A percentile compares a stretch with the other conserved stretches of the same genome.
These are phyloP conservation scores for Venustaconcha ellipsiformis DNA, from an alignment of 1,140 invertebrate species.

Conservation along the genomic window DNA sequence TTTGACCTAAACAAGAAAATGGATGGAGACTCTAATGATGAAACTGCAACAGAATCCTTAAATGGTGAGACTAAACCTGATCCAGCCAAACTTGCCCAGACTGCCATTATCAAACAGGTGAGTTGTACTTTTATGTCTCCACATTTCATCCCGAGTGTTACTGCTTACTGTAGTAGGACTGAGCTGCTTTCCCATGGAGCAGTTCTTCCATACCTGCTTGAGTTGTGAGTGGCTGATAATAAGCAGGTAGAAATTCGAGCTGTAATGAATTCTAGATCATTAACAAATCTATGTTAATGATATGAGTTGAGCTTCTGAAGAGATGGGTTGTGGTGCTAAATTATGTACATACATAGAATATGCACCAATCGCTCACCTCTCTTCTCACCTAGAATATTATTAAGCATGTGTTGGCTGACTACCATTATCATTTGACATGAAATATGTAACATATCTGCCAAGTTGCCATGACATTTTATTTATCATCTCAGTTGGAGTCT, in stretches of 20 bases:
- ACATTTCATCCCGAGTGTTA: background rate
- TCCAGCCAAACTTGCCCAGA: slow-evolving; percentile 64
- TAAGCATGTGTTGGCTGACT: too few relatives aligned
- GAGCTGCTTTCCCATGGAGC: background rate
- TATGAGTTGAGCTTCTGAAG: slow-evolving; percentile 41
- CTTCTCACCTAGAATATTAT: too few relatives aligned
- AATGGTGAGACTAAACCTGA: slow-evolving; percentile 66
- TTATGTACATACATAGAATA: slow-evolving; percentile 27
- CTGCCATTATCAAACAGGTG: slow-evolving; percentile 69
- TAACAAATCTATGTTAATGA: slow-evolving; percentile 66
- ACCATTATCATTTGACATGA: too few relatives aligned
- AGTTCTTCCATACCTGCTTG: background rate
- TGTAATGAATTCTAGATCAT: slow-evolving; percentile 45
- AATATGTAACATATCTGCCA: too few relatives aligned
- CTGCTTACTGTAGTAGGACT: background rate
- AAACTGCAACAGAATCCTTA: slow-evolving; percentile 53
- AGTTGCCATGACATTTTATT: too few relatives aligned
- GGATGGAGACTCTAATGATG: slow-evolving; percentile 66
- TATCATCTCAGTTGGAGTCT: too few relatives aligned
- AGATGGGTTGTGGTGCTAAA: slow-evolving; percentile 27
- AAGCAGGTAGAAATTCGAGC: slow-evolving; percentile 44
- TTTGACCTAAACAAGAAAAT: slow-evolving; percentile 33
- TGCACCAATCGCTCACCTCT: too few relatives aligned
- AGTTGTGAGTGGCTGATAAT: slow-evolving; percentile 12
- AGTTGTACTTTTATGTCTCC: slow-evolving; percentile 19